These are phyloP conservation scores for Echeneis naucrates DNA, from an alignment of 2,797 vertebrate species.

Conservation along the genomic window DNA sequence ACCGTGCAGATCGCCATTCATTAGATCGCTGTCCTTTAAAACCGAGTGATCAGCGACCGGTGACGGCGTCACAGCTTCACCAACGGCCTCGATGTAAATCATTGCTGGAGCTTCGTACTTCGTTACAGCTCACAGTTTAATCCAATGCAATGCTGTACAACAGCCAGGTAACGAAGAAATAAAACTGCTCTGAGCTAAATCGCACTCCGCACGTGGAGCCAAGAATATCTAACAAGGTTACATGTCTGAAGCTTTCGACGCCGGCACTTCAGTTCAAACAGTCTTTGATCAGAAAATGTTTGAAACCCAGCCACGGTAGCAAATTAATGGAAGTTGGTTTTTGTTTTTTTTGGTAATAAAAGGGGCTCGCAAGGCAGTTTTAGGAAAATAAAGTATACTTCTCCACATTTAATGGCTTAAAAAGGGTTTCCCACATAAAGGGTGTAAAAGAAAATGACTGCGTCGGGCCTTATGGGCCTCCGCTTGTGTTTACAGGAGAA, in stretches of 20 bases:
- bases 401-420: too few species aligned
- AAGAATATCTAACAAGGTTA: background rate
- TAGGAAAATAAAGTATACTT: too few species aligned
- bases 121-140: background rate
- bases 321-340: too few species aligned
- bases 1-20: slow-evolving; percentile 2
- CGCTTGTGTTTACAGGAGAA: too few species aligned
- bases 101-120: background rate
- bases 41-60: background rate
- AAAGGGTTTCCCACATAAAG: too few species aligned
- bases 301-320: background rate
- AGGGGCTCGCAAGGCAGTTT: too few species aligned
- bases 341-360: too few species aligned
- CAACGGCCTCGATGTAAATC: background rate
- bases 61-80: background rate
- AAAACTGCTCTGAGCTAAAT: background rate
- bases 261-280: background rate
- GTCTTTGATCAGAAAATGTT: background rate
- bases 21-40: slow-evolving; percentile 3
- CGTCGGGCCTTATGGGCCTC: too few species aligned
- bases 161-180: background rate
- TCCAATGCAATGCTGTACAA: too few species aligned
- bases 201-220: background rate
- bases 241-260: background rate
- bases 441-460: too few species aligned